Base-by-base conservation (phyloP, 2,113 vertebrate genomes). In the Ascaphus truei region DNA sequence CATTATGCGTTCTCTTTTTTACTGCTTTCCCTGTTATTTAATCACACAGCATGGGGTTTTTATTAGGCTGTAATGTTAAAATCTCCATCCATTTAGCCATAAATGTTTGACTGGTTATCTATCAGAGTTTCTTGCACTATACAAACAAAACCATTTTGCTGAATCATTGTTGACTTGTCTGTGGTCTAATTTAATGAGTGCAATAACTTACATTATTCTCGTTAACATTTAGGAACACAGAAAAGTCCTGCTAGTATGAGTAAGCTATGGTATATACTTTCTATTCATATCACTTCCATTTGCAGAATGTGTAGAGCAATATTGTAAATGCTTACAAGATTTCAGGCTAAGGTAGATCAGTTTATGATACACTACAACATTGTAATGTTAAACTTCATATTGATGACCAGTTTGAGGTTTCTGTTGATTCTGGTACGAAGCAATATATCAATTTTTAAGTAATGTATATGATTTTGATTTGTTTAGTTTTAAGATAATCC, bases 21-120 rank as follows among this genome's bases (percentile, higher is more conserved):
- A 88, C 89, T 86, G 88, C 85, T 88, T 92, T 93, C 91, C 89
- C 86, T 93, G 90, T 94, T 93, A 93, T 93, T 94, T 93, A 93
- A 94, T 94, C 92, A 92, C 92, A 92, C 92, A 94, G 91, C 92
- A 93, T 93, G 92, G 91, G 89, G 86, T 85, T 90, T 94, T 93
- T 94, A 93, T 94, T 91, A 93, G 91, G 90, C 91, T 90, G 89
- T 92, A 91, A 93, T 90, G 89, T 88, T 92, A 91, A 93, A 90
- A 90, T 93, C 91, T 90, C 92, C 91, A 93, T 93, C 89, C 89
- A 87, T 91, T 91, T 91, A 88, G 86, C 91, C 88, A 92, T 92
- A 93, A 93, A 93, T 89, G 89, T 91, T 90, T 90, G 88, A 93
- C 89, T 91, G 84, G 84, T 81, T 90, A 93, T 92, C 89, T 88